Conservation (phyloP, 1,140 invertebrate species). For the Anoplophora glabripennis region DNA sequence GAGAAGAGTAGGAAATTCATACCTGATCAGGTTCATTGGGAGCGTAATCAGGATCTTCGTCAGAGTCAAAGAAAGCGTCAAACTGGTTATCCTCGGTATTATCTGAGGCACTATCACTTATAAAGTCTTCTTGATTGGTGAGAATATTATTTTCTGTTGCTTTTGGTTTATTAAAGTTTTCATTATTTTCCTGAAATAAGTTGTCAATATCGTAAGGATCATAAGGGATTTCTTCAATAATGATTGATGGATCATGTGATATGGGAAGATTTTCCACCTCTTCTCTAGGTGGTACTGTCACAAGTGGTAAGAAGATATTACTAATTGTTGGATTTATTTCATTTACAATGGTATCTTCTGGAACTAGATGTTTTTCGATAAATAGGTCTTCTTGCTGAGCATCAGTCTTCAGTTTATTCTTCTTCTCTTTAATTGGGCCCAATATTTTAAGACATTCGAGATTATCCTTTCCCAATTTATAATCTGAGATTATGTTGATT, state of each 20-base stretch:
- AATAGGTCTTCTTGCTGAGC: not conserved
- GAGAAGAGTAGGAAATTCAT: too few species aligned
- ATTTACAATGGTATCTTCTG: not conserved
- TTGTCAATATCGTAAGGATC: not conserved
- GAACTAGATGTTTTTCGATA: not conserved
- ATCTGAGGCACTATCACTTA: conserved; percentile 2
- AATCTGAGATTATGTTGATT: too few species aligned
- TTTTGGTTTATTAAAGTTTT: not conserved
- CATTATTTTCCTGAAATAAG: not conserved
- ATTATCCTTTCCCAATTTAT: too few species aligned
- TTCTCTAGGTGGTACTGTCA: not conserved
- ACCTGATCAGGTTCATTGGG: too few species aligned
- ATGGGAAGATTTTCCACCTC: not conserved
- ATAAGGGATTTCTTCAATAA: not conserved
- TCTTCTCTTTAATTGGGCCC: too few species aligned
- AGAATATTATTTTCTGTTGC: not conserved
- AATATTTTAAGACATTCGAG: too few species aligned
- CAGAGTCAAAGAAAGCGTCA: not conserved
- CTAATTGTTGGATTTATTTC: not conserved
- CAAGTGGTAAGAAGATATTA: not conserved
- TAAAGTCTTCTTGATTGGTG: not conserved
- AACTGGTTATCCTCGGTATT: not conserved
- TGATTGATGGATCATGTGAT: not conserved
- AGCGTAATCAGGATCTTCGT: too few species aligned
- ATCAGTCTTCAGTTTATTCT: too few species aligned